Percentiles rank a stretch among this genome's conserved stretches.
Evolutionary conservation across 64 coral and sea anemone genomes (phyloP).

Genomic region (Pachyseris speciosa): DNA sequence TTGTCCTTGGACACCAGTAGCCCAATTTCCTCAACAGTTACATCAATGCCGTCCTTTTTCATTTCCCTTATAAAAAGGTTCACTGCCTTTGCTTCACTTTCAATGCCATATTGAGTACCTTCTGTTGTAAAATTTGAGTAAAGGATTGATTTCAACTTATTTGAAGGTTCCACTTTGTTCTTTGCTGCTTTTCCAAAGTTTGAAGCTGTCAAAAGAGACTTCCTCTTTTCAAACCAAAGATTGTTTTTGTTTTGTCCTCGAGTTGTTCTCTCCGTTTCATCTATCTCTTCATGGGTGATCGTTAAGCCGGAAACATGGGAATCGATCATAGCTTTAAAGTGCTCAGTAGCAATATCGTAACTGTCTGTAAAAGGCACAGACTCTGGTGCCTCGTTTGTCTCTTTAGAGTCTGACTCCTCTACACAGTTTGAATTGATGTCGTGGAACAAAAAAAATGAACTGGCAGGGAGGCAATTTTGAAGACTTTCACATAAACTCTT

Average conservation of each 20-base stretch:
- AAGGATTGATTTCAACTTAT: constrained; percentile 62
- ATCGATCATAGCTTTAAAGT: constrained; percentile 56
- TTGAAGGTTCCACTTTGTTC: too few species aligned
- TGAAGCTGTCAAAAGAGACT: too few species aligned
- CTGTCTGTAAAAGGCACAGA: constrained; percentile 31
- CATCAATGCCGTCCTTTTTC: too few species aligned
- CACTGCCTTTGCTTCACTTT: constrained; percentile 27
- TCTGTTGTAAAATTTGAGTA: constrained; percentile 58
- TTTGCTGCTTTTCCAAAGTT: constrained; percentile 56
- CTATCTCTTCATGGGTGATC: constrained; percentile 47
- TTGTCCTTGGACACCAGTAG: constrained; percentile 50
- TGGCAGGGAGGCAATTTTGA: constrained; percentile 50
- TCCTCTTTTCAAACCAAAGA: constrained; percentile 55
- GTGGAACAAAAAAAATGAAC: constrained; percentile 56
- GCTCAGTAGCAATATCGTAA: constrained; percentile 48
- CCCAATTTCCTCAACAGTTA: constrained; percentile 16
- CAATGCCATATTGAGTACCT: constrained; percentile 29
- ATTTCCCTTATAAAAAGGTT: too few species aligned
- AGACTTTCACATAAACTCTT: not conserved
- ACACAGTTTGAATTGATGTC: constrained; percentile 10
- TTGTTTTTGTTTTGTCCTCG: constrained; percentile 64
- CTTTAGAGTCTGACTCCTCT: not conserved
- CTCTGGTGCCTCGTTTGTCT: not conserved
- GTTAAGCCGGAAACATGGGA: not conserved
- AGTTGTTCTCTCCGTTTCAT: constrained; percentile 45